phyloP scores from a whole-genome alignment of 2,113 vertebrate species.

The Brachionichthys hirsutus region DNA sequence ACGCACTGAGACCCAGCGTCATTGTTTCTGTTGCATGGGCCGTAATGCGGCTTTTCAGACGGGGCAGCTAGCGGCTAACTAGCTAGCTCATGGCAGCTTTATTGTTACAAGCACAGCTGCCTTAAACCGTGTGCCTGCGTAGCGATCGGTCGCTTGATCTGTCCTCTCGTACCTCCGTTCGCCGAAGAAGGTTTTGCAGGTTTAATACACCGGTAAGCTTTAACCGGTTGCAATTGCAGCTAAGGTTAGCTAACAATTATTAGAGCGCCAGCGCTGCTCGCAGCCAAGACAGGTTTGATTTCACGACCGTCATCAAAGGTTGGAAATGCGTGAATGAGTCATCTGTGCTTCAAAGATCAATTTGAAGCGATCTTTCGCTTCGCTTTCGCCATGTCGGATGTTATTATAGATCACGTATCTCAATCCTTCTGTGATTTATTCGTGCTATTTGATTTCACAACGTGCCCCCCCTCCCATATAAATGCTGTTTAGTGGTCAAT shows the following conservation, averaged over 20 bases:
- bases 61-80: constrained; percentile 50
- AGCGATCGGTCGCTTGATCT: neutral
- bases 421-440: accelerated
- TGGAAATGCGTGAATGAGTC: constrained; percentile 41
- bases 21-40: constrained; percentile 79
- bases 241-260: constrained; percentile 69
- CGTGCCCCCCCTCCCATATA: neutral
- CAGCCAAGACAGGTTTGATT: constrained; percentile 68
- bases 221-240: constrained; percentile 38
- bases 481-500: neutral
- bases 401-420: too few relatives aligned
- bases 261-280: constrained; percentile 61
- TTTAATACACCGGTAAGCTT: constrained; percentile 7
- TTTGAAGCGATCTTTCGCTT: constrained; percentile 15
- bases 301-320: constrained; percentile 69
- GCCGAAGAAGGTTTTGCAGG: neutral
- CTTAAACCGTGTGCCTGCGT: constrained; percentile 1
- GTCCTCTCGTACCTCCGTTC: neutral
- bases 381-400: neutral
- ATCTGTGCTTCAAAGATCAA: constrained; percentile 6
- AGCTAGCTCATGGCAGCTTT: constrained; percentile 64
- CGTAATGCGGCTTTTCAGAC: constrained; percentile 69
- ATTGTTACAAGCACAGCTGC: constrained; percentile 66
- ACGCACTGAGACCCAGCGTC: constrained; percentile 71
- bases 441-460: accelerated